Evolutionary conservation across 1,140 invertebrate genomes (phyloP), one percentile per base, ranked within the genome.

Genomic region (Heliconius melpomene): DNA sequence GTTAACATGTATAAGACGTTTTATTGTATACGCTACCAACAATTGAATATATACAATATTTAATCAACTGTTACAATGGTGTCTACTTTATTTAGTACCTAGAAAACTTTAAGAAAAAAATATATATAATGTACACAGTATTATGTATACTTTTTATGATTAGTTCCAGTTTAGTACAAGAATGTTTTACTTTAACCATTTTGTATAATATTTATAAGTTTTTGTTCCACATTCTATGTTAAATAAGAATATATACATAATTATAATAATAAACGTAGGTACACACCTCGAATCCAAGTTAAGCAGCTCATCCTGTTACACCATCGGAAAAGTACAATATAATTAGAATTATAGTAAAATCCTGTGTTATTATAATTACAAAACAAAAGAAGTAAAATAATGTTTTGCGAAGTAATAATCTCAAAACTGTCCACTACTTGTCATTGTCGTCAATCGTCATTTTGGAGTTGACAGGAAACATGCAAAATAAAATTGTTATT

Each of bases 271-370:
- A 66, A 66, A 26, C 13, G 50, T 52, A 20, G 50, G 60, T 16
- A 66, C 60, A 86, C 90, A 93, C 92, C 91, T 93, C 89, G 87
- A 50, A 93, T 91, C 86, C 91, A 93, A 84, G 88, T 88, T 85
- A 93, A 81, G 84, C 90, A 93, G 79, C 90, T 90, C 91, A 93
- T 91, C 79, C 79, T 81, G 75, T 78, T 75, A 75, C 72, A 81
- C 75, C 79, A 81, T 81, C 29, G 79, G 76, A 78, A 78, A 73
- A 60, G 52, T 26, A 57, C 73, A 16, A 29, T 66, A 26, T 16
- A 66, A 16, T 29, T 26, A 66, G 26, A 66, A 26, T 66, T 26
- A 29, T 66, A 29, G 26, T 26, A 29, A 29, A 29, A 66, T 13
- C 9, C 26, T 29, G 5, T 13, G 60, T 3, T 66, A 50, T 9